Base-by-base conservation (phyloP, 2,113 vertebrate species). In the Chloebia gouldiae region DNA sequence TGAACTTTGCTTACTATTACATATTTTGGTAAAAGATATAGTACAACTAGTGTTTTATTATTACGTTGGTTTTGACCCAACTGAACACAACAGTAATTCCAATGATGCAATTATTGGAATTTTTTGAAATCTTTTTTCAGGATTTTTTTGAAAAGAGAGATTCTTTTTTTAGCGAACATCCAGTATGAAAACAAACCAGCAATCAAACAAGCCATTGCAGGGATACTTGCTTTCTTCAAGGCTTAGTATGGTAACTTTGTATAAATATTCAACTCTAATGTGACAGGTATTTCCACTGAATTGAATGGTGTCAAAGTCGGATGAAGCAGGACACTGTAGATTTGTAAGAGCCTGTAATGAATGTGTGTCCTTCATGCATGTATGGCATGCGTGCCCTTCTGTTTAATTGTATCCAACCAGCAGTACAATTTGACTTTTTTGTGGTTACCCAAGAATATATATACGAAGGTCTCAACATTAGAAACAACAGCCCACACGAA, bases 341-440 rank as follows among this genome's bases (percentile, higher is more conserved):
- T 82, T 53, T 78, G 4, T 60, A 22, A 30, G 4, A 61, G 4
- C 1, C 0, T 40, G 4, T 31, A 23, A 3, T 44, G 27, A 39
- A 56, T 11, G 3, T 33, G 17, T n/a, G 14, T 35, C 14, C 19
- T 72, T 89, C 4, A 3, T 61, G 31, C n/a, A 8, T 30, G 2
- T 45, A 10, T 31, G 15, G 11, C 61, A 85, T 45, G 19, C 20
- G 44, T 45, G 17, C 40, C 33, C 17, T 25, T 3, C 39, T 51
- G 11, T 65, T 94, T 39, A 47, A 40, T 75, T 66, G 6, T 16
- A 23, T 71, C 16, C 65, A 33, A 42, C 21, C 24, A 16, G 13
- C 28, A 65, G 8, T 27, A 69, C 28, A 72, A 27, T 57, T 86
- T 61, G 14, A 1, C 30, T 28, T 80, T 78, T 76, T 80, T 64